Base-by-base conservation (phyloP, 1,140 invertebrate species). In the Cataglyphis hispanica region DNA sequence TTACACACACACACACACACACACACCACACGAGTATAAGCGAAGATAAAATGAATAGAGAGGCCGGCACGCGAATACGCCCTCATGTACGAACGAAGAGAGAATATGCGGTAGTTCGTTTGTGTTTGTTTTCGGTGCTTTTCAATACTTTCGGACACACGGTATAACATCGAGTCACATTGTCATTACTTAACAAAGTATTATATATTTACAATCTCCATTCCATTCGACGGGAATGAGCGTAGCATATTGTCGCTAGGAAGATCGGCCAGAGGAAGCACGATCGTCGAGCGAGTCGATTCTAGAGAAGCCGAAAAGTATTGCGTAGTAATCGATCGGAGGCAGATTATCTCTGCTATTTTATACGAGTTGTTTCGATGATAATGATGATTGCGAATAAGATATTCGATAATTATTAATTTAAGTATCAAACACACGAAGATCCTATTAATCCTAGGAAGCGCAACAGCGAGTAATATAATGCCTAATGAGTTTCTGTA, bases 201-300 rank as follows among this genome's bases (percentile, higher is more conserved):
- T 63, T 70, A 63, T 19, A 50, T 85, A 27, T 27, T 25, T 61
- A 77, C 64, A 74, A 88, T 88, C 61, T 88, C 61, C 87, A 89
- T 89, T 89, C 87, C 87, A 88, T 56, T 80, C 83, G 86, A 88
- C 46, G 75, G 75, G 72, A 69, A 69, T 74, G 66, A 56, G 80
- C 34, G 50, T 84, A 64, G 43, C 27, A 37, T 72, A 58, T 40
- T 25, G 75, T 80, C 27, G 50, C 10, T 43, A 22, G 16, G 10
- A 16, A n/a, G 40, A 46, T 56, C 27, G 43, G 31, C n/a, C 27
- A 46, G 6, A 64, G 25, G 31, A n/a, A 66, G 67, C 11, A 43
- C 43, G 31, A 56, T 66, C n/a, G 50, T 25, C 77, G 34, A 75
- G 22, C 16, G 63, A 72, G 10, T 22, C 46, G 37, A 64, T 50